These are phyloP conservation scores for Camponotus fellah DNA, from an alignment of 2,888 invertebrate genomes.

Conservation along the genomic window DNA sequence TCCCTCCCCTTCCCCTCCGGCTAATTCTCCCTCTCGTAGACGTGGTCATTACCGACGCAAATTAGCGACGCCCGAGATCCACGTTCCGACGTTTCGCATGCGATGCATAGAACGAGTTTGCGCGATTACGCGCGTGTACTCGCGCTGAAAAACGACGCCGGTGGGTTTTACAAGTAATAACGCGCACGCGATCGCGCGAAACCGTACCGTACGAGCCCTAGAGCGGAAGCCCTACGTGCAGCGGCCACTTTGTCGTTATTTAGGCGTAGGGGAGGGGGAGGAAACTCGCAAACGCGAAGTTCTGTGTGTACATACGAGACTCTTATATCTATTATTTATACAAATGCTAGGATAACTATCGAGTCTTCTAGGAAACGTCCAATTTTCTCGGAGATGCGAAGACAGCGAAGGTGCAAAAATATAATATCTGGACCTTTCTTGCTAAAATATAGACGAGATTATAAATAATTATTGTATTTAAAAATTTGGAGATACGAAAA, in stretches of 20 bases:
- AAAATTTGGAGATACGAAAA: not conserved
- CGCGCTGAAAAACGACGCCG: slow-evolving; percentile 57
- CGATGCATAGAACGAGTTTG: slow-evolving; percentile 60
- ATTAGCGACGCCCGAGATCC: slow-evolving; percentile 75
- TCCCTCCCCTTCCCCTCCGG: slow-evolving; percentile 14
- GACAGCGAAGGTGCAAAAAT: not conserved
- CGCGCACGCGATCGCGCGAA: slow-evolving; percentile 56
- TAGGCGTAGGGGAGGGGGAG: not conserved
- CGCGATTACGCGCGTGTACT: slow-evolving; percentile 67
- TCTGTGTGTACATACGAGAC: not conserved
- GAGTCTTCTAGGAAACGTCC: not conserved
- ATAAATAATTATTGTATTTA: not conserved
- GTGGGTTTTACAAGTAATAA: slow-evolving; percentile 48
- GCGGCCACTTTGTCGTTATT: not conserved
- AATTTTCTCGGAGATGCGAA: not conserved
- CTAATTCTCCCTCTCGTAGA: slow-evolving; percentile 65
- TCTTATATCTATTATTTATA: not conserved
- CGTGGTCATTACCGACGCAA: slow-evolving; percentile 68
- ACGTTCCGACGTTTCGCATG: slow-evolving; percentile 60
- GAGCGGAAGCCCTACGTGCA: not conserved
- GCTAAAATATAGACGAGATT: not conserved
- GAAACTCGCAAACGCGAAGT: not conserved
- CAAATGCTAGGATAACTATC: not conserved
- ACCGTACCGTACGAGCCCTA: not conserved
- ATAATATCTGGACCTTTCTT: not conserved